These are phyloP conservation scores for Gymnarchus niloticus DNA, from an alignment of 2,113 vertebrate species.

Conservation along the genomic window DNA sequence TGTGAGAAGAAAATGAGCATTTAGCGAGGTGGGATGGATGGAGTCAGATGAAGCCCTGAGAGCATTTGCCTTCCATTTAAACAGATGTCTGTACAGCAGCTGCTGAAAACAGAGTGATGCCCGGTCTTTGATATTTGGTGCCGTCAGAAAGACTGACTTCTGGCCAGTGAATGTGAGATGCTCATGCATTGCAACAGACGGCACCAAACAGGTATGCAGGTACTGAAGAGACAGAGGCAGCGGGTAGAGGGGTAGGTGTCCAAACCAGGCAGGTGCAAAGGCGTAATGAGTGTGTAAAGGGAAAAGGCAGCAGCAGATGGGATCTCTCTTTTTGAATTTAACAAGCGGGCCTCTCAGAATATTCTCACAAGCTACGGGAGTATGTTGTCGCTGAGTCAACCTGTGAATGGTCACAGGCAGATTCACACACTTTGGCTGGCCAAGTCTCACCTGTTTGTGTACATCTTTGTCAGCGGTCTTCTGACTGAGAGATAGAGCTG, in stretches of 20 bases:
- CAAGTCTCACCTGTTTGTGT: constrained; percentile 9
- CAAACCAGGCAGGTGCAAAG: background rate
- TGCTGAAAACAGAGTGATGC: background rate
- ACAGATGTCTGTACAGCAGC: background rate
- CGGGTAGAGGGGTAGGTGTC: background rate
- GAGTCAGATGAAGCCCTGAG: background rate
- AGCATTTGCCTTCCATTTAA: background rate
- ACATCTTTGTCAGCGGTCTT: background rate
- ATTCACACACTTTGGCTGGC: background rate
- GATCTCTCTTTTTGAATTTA: constrained; percentile 3
- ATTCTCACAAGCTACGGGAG: background rate
- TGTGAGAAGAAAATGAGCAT: background rate
- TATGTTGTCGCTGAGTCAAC: background rate
- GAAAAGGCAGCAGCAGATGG: constrained; percentile 2
- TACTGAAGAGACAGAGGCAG: background rate
- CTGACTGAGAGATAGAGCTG: background rate
- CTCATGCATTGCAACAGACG: background rate
- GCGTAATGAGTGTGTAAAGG: constrained; percentile 1
- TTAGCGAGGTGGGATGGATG: background rate
- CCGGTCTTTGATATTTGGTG: background rate
- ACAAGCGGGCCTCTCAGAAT: background rate
- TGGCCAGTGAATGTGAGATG: background rate
- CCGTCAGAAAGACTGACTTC: background rate
- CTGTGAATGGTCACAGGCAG: background rate
- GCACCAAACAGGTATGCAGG: background rate